A percentile compares a stretch with the other conserved stretches of the same genome.
Evolutionary conservation across 2,113 vertebrate species (phyloP).

Genomic region (Chroicocephalus ridibundus): DNA sequence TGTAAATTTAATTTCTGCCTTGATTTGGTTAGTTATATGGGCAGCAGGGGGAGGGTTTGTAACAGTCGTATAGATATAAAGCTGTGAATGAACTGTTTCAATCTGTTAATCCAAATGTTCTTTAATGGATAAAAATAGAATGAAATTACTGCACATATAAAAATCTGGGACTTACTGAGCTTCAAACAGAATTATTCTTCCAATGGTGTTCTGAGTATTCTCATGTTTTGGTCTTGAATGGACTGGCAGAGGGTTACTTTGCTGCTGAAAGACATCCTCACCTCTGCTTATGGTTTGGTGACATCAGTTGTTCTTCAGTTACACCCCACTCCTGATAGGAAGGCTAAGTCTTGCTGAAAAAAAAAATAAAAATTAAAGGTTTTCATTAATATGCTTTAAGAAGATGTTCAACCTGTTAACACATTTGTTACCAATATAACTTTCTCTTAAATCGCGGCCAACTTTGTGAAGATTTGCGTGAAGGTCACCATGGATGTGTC

Average conservation of each 20-base stretch:
- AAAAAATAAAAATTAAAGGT: constrained; percentile 29
- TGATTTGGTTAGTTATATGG: background rate
- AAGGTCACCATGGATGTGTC: background rate
- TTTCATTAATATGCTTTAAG: constrained; percentile 54
- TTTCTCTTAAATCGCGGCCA: background rate
- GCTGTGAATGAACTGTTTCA: constrained; percentile 3
- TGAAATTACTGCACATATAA: background rate
- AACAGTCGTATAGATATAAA: background rate
- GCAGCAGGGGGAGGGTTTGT: background rate
- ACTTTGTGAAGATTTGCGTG: background rate
- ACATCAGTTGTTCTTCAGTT: constrained; percentile 33
- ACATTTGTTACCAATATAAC: background rate
- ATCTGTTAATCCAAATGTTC: constrained; percentile 66
- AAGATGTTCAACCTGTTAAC: background rate
- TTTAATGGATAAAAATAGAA: constrained; percentile 70
- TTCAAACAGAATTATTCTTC: background rate
- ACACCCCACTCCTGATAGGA: constrained; percentile 18
- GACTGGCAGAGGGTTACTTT: background rate
- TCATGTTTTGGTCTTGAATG: background rate
- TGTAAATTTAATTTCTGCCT: background rate
- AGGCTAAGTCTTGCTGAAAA: background rate
- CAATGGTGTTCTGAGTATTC: background rate
- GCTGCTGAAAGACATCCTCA: background rate
- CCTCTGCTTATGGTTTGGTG: constrained; percentile 26
- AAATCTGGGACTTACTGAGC: background rate